Evolutionary conservation across 2,797 vertebrate species (phyloP).

Genomic region (Rhinatrema bivittatum): DNA sequence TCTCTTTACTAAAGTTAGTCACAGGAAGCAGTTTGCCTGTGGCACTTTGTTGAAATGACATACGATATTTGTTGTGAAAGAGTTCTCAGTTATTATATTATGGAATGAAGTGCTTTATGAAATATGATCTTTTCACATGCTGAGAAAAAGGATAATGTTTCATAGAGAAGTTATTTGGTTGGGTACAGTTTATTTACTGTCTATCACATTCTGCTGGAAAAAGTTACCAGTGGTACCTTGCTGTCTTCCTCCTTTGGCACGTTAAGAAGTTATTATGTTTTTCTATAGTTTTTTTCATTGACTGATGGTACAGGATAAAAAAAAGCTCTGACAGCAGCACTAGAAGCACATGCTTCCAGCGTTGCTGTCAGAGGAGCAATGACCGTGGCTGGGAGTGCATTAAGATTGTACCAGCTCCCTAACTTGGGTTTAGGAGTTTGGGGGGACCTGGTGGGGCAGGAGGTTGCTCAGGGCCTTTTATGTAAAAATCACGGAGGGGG

Average conservation of each 20-base stretch:
- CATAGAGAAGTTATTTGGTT: slow-evolving; percentile 9
- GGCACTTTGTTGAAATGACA: slow-evolving; percentile 5
- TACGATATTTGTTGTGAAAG: not conserved
- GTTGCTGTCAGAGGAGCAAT: no score
- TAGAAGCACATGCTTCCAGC: no score
- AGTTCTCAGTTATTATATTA: slow-evolving; percentile 3
- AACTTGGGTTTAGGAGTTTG: no score
- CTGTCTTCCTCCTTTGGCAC: slow-evolving; percentile 1
- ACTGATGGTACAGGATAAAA: slow-evolving; percentile 22
- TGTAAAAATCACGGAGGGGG: no score
- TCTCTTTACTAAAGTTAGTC: no score
- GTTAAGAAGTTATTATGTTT: slow-evolving; percentile 15
- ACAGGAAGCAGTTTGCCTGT: not conserved
- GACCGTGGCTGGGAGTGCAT: no score
- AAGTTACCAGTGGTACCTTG: slow-evolving; percentile 6
- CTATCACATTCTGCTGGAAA: not conserved
- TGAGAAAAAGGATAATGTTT: slow-evolving; percentile 6
- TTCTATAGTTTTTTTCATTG: slow-evolving; percentile 4
- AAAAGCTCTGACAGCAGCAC: no score
- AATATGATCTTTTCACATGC: slow-evolving; percentile 18
- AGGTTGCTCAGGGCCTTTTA: no score
- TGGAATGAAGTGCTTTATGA: slow-evolving; percentile 19
- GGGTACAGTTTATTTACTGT: slow-evolving; percentile 15
- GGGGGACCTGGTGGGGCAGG: no score
- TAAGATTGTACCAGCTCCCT: no score